These are phyloP conservation scores for Ophion obscuratus DNA, from an alignment of 2,888 invertebrate species.

Conservation along the genomic window DNA sequence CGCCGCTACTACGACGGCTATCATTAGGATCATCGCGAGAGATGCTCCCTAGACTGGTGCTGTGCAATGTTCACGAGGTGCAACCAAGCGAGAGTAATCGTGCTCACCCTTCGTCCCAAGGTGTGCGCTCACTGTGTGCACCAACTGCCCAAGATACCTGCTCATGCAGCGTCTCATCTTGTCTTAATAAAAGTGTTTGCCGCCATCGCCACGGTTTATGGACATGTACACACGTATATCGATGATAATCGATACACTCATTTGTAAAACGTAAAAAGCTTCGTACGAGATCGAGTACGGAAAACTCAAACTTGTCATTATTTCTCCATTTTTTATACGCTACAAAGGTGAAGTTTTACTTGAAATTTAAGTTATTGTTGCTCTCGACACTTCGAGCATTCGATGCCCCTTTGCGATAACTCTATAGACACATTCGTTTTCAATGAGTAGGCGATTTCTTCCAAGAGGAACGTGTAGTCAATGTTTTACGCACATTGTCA, in stretches of 20 bases:
- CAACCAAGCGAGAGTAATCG: conserved; percentile 63
- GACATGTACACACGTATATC: conserved; percentile 9
- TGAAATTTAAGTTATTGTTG: neutral
- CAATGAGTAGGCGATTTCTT: too few relatives aligned
- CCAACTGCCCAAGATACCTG: conserved; percentile 39
- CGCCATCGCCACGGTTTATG: conserved; percentile 27
- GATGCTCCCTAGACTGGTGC: conserved; percentile 62
- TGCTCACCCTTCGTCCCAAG: conserved; percentile 51
- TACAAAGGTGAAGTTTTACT: neutral
- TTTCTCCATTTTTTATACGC: neutral
- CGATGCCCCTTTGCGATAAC: too few relatives aligned
- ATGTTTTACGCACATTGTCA: too few relatives aligned
- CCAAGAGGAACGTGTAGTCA: too few relatives aligned
- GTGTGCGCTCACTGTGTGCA: conserved; percentile 23
- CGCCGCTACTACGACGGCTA: conserved; percentile 59
- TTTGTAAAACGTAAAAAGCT: conserved; percentile 13
- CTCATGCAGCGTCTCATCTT: conserved; percentile 46
- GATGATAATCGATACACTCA: conserved; percentile 3
- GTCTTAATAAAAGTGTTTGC: conserved; percentile 41
- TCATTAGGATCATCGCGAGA: conserved; percentile 73
- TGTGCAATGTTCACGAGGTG: conserved; percentile 47
- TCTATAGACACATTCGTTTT: too few relatives aligned
- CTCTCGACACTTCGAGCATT: too few relatives aligned
- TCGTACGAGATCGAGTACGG: neutral
- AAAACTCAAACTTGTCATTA: neutral